phyloP scores from a whole-genome alignment of 2,888 invertebrate species.

The Embidobia sp. region DNA sequence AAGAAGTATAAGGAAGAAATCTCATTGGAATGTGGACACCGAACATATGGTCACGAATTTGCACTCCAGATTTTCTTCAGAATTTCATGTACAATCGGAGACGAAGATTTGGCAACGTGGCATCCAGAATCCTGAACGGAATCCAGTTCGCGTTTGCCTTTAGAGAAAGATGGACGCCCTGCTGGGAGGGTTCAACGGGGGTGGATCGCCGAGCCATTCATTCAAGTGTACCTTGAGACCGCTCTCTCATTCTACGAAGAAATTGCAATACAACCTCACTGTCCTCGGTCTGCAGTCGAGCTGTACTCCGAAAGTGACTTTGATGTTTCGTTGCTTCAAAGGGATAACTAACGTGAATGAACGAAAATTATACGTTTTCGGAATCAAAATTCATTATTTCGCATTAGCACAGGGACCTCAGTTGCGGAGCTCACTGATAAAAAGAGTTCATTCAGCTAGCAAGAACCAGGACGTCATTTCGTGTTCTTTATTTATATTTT shows the following conservation, averaged over 20 bases:
- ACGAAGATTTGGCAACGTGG: slow-evolving; percentile 71
- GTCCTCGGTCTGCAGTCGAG: slow-evolving; percentile 43
- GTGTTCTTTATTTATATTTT: too few relatives aligned
- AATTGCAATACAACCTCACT: slow-evolving; percentile 62
- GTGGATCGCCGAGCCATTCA: slow-evolving; percentile 73
- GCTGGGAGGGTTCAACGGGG: slow-evolving; percentile 77
- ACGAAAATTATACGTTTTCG: slow-evolving; percentile 32
- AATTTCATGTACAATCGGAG: slow-evolving; percentile 38
- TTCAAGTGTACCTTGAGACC: slow-evolving; percentile 55
- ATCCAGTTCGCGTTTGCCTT: slow-evolving; percentile 70
- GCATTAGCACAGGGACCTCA: slow-evolving; percentile 7
- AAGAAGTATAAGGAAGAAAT: too few relatives aligned
- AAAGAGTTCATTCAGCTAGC: not conserved
- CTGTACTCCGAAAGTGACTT: slow-evolving; percentile 59
- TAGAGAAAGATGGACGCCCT: slow-evolving; percentile 72
- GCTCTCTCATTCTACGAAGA: slow-evolving; percentile 65
- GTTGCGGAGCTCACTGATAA: not conserved
- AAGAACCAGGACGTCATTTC: not conserved
- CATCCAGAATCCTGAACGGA: slow-evolving; percentile 63
- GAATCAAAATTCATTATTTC: slow-evolving; percentile 36
- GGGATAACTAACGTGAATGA: slow-evolving; percentile 13
- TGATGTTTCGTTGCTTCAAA: slow-evolving; percentile 39
- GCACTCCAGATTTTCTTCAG: slow-evolving; percentile 24
- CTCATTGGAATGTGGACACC: too few relatives aligned
- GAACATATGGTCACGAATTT: slow-evolving; percentile 10